Conservation (phyloP, 2,113 vertebrate genomes). For the Triplophysa rosa region DNA sequence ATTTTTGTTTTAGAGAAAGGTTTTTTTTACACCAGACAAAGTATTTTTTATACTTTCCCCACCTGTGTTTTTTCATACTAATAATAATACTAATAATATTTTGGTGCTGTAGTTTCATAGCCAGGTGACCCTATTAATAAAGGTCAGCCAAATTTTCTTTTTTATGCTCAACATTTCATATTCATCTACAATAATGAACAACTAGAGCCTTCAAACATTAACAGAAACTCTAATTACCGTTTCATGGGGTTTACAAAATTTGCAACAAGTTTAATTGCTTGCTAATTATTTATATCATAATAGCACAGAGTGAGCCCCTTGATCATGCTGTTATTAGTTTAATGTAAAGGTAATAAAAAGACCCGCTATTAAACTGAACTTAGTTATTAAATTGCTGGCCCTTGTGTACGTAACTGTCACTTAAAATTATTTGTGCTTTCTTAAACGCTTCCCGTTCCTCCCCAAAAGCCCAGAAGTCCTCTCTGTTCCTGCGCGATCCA, state of each 20-base stretch:
- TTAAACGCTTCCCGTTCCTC: slow-evolving; percentile 1
- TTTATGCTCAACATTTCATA: background rate
- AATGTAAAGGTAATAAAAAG: slow-evolving; percentile 37
- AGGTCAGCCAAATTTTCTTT: background rate
- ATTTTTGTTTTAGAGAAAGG: too few relatives aligned
- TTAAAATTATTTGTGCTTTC: slow-evolving; percentile 29
- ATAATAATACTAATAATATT: too few relatives aligned
- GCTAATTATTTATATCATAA: slow-evolving; percentile 36
- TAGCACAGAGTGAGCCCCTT: slow-evolving; percentile 23
- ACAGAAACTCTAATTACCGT: background rate
- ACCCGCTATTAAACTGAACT: slow-evolving; percentile 6
- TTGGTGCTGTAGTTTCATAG: background rate
- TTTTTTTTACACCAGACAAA: too few relatives aligned
- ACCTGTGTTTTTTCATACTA: too few relatives aligned
- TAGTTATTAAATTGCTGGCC: slow-evolving; percentile 20
- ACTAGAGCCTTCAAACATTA: background rate
- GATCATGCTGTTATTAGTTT: slow-evolving; percentile 28
- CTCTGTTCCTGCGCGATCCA: background rate
- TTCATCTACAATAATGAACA: background rate
- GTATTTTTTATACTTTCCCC: too few relatives aligned
- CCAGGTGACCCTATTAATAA: background rate
- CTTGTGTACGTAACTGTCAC: slow-evolving; percentile 20
- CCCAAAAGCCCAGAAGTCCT: slow-evolving; percentile 12
- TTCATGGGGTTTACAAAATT: slow-evolving; percentile 18
- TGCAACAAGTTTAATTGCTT: slow-evolving; percentile 25